phyloP scores from a whole-genome alignment of 92 coral and sea anemone species.

The Paramuricea clavata region DNA sequence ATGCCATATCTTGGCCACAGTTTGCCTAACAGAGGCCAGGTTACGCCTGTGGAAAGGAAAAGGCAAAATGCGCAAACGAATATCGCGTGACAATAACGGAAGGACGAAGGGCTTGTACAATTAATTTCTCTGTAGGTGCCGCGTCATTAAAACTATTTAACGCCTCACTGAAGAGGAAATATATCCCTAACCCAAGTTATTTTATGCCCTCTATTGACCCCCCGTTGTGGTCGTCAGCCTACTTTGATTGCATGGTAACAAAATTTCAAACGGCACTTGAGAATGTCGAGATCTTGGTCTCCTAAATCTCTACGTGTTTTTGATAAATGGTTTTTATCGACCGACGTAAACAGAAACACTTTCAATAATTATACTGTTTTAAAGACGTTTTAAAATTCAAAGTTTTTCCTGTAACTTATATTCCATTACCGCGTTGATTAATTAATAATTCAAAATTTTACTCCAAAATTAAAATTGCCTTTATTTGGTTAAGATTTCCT shows the following conservation, averaged over 20 bases:
- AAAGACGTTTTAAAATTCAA: no score
- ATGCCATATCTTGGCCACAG: not conserved
- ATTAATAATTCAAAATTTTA: no score
- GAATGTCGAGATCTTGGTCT: not conserved
- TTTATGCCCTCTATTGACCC: not conserved
- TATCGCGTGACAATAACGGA: conserved; percentile 2
- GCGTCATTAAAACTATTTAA: conserved; percentile 5
- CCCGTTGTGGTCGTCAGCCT: not conserved
- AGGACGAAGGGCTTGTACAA: not conserved
- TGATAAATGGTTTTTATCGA: not conserved
- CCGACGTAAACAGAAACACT: not conserved
- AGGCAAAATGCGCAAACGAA: not conserved
- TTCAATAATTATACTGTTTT: no score
- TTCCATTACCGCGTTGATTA: no score
- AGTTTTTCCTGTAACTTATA: no score
- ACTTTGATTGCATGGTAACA: conserved; percentile 3
- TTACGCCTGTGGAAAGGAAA: not conserved
- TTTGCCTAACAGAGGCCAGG: not conserved
- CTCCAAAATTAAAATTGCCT: no score
- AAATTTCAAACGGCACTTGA: conserved; percentile 1
- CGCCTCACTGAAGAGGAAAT: conserved; percentile 31
- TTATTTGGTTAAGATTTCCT: no score
- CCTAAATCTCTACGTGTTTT: not conserved
- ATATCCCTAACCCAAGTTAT: not conserved
- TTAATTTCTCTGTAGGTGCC: conserved; percentile 10